A percentile compares a stretch with the other conserved stretches of the same genome.
These are phyloP conservation scores for Falco rusticolus DNA, from an alignment of 2,797 vertebrate species.

Conservation along the genomic window DNA sequence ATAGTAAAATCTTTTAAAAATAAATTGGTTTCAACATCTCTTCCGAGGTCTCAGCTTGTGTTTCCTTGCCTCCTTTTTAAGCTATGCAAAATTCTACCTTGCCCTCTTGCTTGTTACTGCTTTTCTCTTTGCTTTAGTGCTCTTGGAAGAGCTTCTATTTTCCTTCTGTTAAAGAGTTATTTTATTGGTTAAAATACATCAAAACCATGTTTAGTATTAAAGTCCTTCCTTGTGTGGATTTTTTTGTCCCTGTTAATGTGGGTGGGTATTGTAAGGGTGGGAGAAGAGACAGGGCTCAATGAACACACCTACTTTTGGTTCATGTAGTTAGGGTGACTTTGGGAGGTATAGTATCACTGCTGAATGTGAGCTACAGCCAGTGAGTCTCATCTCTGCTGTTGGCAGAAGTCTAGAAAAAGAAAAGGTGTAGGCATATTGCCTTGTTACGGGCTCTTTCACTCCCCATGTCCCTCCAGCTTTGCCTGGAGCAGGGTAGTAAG, in stretches of 20 bases:
- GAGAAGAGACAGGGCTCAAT: neutral
- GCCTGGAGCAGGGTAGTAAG: neutral
- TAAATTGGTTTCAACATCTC: neutral
- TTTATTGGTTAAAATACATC: neutral
- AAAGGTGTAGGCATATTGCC: too few relatives aligned
- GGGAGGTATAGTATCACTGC: neutral
- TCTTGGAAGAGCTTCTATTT: neutral
- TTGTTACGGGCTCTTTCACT: neutral
- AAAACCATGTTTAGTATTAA: neutral
- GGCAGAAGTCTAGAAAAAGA: neutral
- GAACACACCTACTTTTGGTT: neutral
- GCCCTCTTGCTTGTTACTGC: neutral
- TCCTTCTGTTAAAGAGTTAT: neutral
- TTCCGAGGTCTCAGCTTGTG: neutral
- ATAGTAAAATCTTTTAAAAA: neutral
- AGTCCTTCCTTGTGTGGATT: neutral
- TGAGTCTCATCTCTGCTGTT: neutral
- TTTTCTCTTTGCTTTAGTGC: neutral
- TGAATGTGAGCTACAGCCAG: neutral
- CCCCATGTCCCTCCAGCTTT: neutral
- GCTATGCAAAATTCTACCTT: neutral
- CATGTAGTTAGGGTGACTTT: neutral
- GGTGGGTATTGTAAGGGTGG: neutral
- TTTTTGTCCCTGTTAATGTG: neutral
- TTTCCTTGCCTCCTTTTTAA: neutral